Conservation (phyloP, 1,140 invertebrate genomes). For the Eupeodes corollae region DNA sequence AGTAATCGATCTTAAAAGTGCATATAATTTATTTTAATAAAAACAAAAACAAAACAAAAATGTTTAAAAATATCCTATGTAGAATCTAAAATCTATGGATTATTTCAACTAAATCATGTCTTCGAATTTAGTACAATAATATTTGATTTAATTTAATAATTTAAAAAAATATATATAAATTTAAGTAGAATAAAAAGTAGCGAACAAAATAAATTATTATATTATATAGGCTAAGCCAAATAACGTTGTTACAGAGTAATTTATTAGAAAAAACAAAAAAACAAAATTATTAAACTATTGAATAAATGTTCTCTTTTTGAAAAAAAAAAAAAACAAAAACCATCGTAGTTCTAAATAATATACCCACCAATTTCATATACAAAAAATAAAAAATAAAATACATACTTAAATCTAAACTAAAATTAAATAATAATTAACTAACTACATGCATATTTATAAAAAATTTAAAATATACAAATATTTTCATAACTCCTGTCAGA, state of each 20-base stretch:
- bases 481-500: constrained; percentile 36
- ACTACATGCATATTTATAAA: background rate
- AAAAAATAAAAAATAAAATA: background rate
- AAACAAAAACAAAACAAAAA: no score
- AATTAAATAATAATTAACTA: constrained; percentile 1
- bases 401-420: constrained; percentile 1
- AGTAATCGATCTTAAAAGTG: no score
- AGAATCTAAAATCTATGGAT: no score
- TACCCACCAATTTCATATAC: constrained; percentile 3
- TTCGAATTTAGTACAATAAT: constrained; percentile 22
- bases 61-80: no score
- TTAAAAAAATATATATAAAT: constrained; percentile 4
- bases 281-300: constrained; percentile 16
- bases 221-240: constrained; percentile 6
- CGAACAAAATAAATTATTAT: constrained; percentile 3
- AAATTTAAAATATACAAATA: constrained; percentile 9
- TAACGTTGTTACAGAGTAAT: no score
- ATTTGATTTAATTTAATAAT: background rate
- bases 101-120: constrained; percentile 7
- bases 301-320: constrained; percentile 31
- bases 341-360: background rate
- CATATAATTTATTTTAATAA: no score
- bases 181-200: constrained; percentile 8
- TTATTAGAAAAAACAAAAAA: constrained; percentile 6
- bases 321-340: constrained; percentile 6